phyloP scores from a whole-genome alignment of 1,140 invertebrate genomes.

The Brachionus paranguensis region DNA sequence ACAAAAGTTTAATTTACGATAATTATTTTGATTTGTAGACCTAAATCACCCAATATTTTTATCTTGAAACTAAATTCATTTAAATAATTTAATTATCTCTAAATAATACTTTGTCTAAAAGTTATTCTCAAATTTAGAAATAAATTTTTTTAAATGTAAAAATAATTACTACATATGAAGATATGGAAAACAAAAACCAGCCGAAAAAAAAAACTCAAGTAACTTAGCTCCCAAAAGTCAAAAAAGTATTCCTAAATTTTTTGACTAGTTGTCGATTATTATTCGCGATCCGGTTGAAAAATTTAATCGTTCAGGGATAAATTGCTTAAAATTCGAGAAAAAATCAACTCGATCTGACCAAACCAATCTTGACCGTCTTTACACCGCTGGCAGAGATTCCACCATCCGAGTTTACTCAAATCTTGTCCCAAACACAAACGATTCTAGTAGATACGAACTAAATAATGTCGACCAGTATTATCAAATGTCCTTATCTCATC shows the following conservation, averaged over 20 bases:
- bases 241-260: neutral
- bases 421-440: neutral
- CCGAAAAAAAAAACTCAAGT: slow-evolving; percentile 34
- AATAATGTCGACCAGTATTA: slow-evolving; percentile 66
- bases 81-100: neutral
- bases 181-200: slow-evolving; percentile 6
- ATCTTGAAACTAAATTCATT: neutral
- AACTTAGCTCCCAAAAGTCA: neutral
- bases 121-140: neutral
- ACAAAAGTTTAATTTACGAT: neutral
- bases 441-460: neutral
- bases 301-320: slow-evolving; percentile 86
- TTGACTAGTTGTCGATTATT: slow-evolving; percentile 84
- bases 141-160: neutral
- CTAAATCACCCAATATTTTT: neutral
- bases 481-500: slow-evolving; percentile 81
- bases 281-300: slow-evolving; percentile 91
- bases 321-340: slow-evolving; percentile 87
- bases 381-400: slow-evolving; percentile 93
- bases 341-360: slow-evolving; percentile 57
- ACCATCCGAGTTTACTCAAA: slow-evolving; percentile 70
- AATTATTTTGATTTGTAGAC: neutral
- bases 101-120: neutral
- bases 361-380: slow-evolving; percentile 65
- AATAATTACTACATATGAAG: neutral